Base-by-base conservation (phyloP, 2,888 invertebrate genomes). In the Ophion ventricosus region DNA sequence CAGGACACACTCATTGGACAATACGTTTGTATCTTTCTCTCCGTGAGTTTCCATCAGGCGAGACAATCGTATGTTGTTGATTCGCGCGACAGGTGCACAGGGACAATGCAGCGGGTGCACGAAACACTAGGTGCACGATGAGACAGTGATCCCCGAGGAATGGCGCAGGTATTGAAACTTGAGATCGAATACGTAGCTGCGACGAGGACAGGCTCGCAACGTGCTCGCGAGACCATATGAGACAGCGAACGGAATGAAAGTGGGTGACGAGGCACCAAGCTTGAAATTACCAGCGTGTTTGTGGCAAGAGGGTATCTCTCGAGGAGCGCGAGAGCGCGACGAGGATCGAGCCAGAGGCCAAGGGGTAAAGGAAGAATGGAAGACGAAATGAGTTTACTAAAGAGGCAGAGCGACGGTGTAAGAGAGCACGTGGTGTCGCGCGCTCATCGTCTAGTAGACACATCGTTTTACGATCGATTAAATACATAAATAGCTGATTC, bases 401-500 rank as follows among this genome's bases (percentile, higher is more conserved):
- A 74, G 63, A 64, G 61, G 59, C 56, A 69, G 66, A 75, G n/a
- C n/a, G 43, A 49, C 67, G 63, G 26, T 49, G 67, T 63, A 69
- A 66, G 23, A 70, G 74, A 70, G n/a, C 76, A 64, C 43, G 66
- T 14, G 40, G 84, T 82, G 73, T 57, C 69, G 40, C 69, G 40
- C 23, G 79, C 77, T 73, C 57, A 64, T 85, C 85, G 86, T 88
- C 88, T 88, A 88, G 87, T 88, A 84, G 80, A 74, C 85, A 67
- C 85, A 77, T 84, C 82, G 86, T 85, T 90, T 90, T 88, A 90
- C 90, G 90, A 91, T 88, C 90, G 90, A 91, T 91, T 90, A 90
- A 89, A 90, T 85, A 85, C 88, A 85, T 89, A 89, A 89, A 89
- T 89, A 89, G 89, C 85, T 87, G 87, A 90, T 88, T 89, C 88